Evolutionary conservation across 2,797 vertebrate species (phyloP), one percentile per base, ranked within the genome.

Genomic region (Hypotaenidia philippensis): DNA sequence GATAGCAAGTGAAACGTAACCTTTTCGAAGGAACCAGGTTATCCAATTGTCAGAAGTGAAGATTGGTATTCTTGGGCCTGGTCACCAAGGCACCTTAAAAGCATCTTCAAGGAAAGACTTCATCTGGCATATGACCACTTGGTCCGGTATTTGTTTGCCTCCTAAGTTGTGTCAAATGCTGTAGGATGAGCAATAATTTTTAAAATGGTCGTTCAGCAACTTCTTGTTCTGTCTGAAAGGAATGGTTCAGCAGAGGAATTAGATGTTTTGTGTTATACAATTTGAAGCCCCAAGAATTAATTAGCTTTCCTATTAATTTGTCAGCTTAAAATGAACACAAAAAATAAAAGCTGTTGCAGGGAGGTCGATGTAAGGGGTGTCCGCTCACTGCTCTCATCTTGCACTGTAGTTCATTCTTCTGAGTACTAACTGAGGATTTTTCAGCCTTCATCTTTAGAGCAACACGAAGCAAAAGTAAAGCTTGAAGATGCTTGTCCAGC

Each of bases 91-190:
- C 36, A 89, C 80, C 80, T 91, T 91, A 80, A 92, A 95, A 75
- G 21, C 27, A 80, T 89, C 72, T 92, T 92, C 83, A 55, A 71
- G 41, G 97, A 95, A 90, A 89, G 57, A 36, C 71, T 97, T 45
- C 83, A 70, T 59, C 47, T 96, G 81, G 93, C 56, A 60, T 70
- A 77, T 82, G 86, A 92, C 83, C 89, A 68, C 83, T 97, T 90
- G 96, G 44, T 65, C 56, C 55, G 63, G n/a, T 91, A 72, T 96
- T 96, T 96, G 64, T 96, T 57, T 94, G 45, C 80, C 93, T 87
- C 84, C n/a, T 66, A 70, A 90, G 84, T 89, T 56, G n/a, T 89
- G 72, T 96, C 92, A 96, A 94, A 92, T 94, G 71, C 95, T 94
- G 8, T 32, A 79, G 16, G 75, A 61, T 65, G 63, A 96, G 49